Base-by-base conservation (phyloP, 2,113 vertebrate species). In the Poicephalus gulielmi region DNA sequence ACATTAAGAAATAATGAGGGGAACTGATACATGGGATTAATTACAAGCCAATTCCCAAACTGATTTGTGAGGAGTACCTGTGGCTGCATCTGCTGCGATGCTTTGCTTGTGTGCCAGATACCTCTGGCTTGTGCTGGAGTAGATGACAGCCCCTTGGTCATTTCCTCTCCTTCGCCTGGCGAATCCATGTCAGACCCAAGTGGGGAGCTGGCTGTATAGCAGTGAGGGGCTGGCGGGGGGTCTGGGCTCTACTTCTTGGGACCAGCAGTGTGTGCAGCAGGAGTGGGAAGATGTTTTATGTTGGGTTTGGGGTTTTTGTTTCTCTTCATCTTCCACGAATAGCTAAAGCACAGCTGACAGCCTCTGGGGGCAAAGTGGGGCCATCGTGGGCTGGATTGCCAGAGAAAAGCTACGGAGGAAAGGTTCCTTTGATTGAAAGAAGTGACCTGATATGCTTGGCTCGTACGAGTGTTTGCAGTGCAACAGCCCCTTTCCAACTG, bases 31-130 rank as follows among this genome's bases (percentile, higher is more conserved):
- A 10, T 1, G 1, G 92, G 90, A 95, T 95, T 97, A 97, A 96
- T 97, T 96, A 92, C 92, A 92, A 90, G 81, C 62, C 68, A 95
- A 97, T 95, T 94, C 95, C 92, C 92, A 82, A 92, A 94, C 13
- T 92, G 96, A 86, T 92, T 78, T 77, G 66, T 82, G 88, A 95
- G 85, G 63, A 92, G 88, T 76, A 27, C 4, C 13, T 44, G 80
- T 84, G 35, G 79, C 73, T 88, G 76, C 52, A 73, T 88, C 79
- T 47, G 66, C 62, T 22, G 86, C 2, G 7, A 9, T 17, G 33
- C 55, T 70, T 44, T 17, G 11, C 30, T 44, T 44, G 59, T 7
- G 8, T 37, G 55, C 86, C 7, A 11, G 60, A 83, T 95, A 37
- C 27, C 66, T 17, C 13, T 2, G 10, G 52, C 43, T 59, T 6